Conservation (phyloP, 1,140 invertebrate species). For the Microplitis demolitor region DNA sequence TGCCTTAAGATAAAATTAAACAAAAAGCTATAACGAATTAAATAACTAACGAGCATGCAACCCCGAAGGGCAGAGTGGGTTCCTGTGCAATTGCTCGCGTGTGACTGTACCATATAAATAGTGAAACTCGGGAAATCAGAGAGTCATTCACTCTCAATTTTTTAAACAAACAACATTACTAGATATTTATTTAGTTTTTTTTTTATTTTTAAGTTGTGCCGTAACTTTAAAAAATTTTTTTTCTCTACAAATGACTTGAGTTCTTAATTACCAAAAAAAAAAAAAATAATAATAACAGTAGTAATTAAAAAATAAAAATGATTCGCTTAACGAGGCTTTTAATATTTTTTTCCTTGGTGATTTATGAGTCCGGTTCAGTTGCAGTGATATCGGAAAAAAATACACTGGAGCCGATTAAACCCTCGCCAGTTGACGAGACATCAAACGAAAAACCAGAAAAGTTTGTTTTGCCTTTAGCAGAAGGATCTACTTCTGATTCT, state of each 20-base stretch:
- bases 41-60: constrained; percentile 11
- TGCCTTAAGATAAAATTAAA: neutral
- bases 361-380: neutral
- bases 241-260: constrained; percentile 24
- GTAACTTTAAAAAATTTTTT: neutral
- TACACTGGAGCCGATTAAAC: constrained; percentile 25
- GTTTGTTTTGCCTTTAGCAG: neutral
- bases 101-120: constrained; percentile 53
- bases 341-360: neutral
- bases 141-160: constrained; percentile 41
- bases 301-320: constrained; percentile 11
- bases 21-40: neutral
- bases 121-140: constrained; percentile 49
- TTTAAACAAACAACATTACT: neutral
- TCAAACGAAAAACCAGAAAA: constrained; percentile 14
- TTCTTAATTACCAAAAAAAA: neutral
- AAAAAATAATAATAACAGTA: neutral
- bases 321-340: neutral
- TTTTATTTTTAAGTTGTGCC: constrained; percentile 9
- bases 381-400: constrained; percentile 13
- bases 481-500: neutral
- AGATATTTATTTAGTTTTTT: neutral
- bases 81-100: constrained; percentile 40
- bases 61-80: constrained; percentile 38
- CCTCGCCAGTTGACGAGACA: constrained; percentile 19